Base-by-base conservation (phyloP, 2,888 invertebrate species). In the Plebejus argus region DNA sequence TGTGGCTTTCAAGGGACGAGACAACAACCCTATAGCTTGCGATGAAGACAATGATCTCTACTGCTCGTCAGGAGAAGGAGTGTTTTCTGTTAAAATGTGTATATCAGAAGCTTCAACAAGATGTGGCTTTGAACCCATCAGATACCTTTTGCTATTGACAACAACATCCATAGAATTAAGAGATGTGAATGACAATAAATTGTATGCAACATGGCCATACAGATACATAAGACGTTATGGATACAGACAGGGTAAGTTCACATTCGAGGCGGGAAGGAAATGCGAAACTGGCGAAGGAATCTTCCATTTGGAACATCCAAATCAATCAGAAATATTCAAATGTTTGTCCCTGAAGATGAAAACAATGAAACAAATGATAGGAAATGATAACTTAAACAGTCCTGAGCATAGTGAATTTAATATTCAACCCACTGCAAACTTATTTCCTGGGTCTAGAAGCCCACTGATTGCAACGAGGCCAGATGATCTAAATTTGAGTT, bases 1-100 rank as follows among this genome's bases (percentile, higher is more conserved):
- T 15, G 97, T 98, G 45, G 97, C 97, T 0, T 98, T 98, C 85
- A 96, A 96, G 84, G 96, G 96, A 79, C 95, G 94, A 83, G 93
- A 95, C 78, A 94, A 95, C 0, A 92, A 88, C 81, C 95, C 95
- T 71, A 91, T 94, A 49, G 92, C 91, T 78, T 96, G 97, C 85
- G 97, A 98, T 90, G 97, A 97, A 91, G 97, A 98, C 84, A 98
- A 98, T 89, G 98, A 98, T 88, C 91, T 98, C n/a, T 98, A 98
- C 86, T 97, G 97, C 86, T 97, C 97, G 66, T 97, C 97, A 79
- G 97, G 97, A 35, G 97, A 98, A 91, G 97, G 97, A 76, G 94
- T 97, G 20, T 98, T 97, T 86, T 95, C 96, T 77, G 97, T 98
- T 1, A 97, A 95, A 88, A 94, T 98, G 84, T 96, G 96, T 82